Evolutionary conservation across 2,888 invertebrate genomes (phyloP).

Genomic region (Amblyteles armatorius): DNA sequence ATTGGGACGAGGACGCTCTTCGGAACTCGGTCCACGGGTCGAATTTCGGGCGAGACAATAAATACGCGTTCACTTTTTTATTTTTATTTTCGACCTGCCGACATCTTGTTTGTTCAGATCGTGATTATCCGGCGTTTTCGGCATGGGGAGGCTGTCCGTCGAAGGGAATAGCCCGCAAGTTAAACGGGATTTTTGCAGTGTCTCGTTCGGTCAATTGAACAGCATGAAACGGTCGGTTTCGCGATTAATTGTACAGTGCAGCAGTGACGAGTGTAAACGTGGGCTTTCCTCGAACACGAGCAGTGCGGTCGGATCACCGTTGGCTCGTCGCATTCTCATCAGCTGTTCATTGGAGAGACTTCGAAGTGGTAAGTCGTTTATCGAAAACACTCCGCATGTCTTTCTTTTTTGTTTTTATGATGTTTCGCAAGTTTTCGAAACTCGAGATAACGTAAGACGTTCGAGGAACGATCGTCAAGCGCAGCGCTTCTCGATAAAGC

Average conservation of each 20-base stretch:
- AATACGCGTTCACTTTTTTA: too few species aligned
- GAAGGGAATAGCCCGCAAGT: too few species aligned
- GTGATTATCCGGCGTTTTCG: too few species aligned
- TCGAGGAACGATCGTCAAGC: not conserved
- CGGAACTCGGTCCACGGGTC: too few species aligned
- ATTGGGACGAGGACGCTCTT: too few species aligned
- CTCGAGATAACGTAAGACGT: not conserved
- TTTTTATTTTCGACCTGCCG: too few species aligned
- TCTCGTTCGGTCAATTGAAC: not conserved
- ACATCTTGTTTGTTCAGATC: too few species aligned
- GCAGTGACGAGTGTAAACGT: not conserved
- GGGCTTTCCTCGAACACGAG: not conserved
- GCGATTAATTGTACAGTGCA: not conserved
- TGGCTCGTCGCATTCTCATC: not conserved
- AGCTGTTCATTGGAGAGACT: not conserved
- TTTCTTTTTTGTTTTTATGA: not conserved
- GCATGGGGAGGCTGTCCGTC: too few species aligned
- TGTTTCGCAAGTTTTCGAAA: not conserved
- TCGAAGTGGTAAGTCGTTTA: not conserved
- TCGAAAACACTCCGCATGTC: not conserved
- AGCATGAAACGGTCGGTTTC: not conserved
- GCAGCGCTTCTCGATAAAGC: not conserved
- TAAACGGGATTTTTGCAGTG: not conserved
- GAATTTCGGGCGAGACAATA: too few species aligned
- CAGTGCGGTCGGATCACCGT: not conserved